Percentiles rank a stretch among this genome's conserved stretches.
Evolutionary conservation across 2,797 vertebrate genomes (phyloP).

Genomic region (Trachurus trachurus): DNA sequence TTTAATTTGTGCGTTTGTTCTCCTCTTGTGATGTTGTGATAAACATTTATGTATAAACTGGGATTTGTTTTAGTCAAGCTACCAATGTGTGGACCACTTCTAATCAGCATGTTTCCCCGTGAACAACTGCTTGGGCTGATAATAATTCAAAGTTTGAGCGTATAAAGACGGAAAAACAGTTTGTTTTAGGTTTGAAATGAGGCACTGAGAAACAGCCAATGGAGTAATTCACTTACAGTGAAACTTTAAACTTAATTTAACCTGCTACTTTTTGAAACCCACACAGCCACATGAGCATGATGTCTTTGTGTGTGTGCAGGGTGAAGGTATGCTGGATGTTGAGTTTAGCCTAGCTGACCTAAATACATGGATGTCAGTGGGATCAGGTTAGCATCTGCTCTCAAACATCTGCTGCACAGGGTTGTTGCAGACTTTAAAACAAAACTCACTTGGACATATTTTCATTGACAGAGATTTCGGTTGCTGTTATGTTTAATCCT

Average conservation of each 20-base stretch:
- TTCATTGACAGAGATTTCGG: not conserved
- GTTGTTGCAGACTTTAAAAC: slow-evolving; percentile 32
- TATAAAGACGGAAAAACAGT: slow-evolving; percentile 58
- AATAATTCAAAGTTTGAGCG: slow-evolving; percentile 48
- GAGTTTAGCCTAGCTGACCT: slow-evolving; percentile 38
- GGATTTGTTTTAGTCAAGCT: slow-evolving; percentile 50
- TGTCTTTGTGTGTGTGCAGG: slow-evolving; percentile 12
- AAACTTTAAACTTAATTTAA: slow-evolving; percentile 39
- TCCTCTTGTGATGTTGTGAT: slow-evolving; percentile 61
- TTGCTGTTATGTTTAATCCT: slow-evolving; percentile 4
- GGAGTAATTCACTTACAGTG: slow-evolving; percentile 31
- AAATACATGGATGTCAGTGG: slow-evolving; percentile 48
- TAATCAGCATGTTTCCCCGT: slow-evolving; percentile 44
- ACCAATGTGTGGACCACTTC: slow-evolving; percentile 41
- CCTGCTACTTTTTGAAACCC: slow-evolving; percentile 12
- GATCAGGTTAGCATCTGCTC: slow-evolving; percentile 57
- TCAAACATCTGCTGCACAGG: slow-evolving; percentile 25
- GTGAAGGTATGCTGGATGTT: slow-evolving; percentile 13
- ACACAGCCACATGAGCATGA: slow-evolving; percentile 16
- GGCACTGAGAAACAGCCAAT: slow-evolving; percentile 30
- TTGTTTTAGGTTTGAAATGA: slow-evolving; percentile 50
- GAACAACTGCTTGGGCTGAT: slow-evolving; percentile 55
- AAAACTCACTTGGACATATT: not conserved
- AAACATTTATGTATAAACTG: slow-evolving; percentile 47
- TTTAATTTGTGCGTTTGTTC: slow-evolving; percentile 75